A percentile compares a stretch with the other conserved stretches of the same genome.
phyloP scores from a whole-genome alignment of 2,888 invertebrate species.

The Pimpla rufipes region DNA sequence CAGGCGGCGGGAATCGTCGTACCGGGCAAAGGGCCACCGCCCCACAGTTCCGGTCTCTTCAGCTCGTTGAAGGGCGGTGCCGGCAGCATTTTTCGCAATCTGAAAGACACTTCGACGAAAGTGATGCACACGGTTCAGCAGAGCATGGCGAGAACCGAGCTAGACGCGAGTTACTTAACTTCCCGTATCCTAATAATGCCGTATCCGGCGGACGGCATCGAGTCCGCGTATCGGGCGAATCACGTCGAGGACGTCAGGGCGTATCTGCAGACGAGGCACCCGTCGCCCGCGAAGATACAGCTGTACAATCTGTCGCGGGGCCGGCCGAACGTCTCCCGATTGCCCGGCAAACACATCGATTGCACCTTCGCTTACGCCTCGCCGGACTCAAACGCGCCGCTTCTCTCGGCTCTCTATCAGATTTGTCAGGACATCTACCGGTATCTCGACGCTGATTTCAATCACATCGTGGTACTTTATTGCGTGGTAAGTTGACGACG shows the following conservation, averaged over 20 bases:
- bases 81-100: constrained; percentile 95
- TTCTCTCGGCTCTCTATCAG: constrained; percentile 92
- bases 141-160: constrained; percentile 94
- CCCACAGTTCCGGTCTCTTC: constrained; percentile 88
- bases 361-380: constrained; percentile 90
- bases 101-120: constrained; percentile 98
- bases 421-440: constrained; percentile 95
- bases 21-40: constrained; percentile 70
- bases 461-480: constrained; percentile 92
- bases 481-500: constrained; percentile 89
- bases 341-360: constrained; percentile 88
- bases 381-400: constrained; percentile 90
- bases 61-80: constrained; percentile 97
- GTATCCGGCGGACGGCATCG: constrained; percentile 96
- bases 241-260: constrained; percentile 96
- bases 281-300: constrained; percentile 90
- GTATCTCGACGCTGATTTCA: constrained; percentile 93
- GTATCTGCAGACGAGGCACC: constrained; percentile 92
- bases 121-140: constrained; percentile 99
- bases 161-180: constrained; percentile 97
- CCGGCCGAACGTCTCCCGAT: constrained; percentile 86
- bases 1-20: constrained; percentile 73
- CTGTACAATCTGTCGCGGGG: constrained; percentile 93
- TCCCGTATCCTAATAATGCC: constrained; percentile 97
- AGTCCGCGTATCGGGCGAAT: constrained; percentile 96